Conservation (phyloP, 2,797 vertebrate species). For the Intellagama lesueurii region DNA sequence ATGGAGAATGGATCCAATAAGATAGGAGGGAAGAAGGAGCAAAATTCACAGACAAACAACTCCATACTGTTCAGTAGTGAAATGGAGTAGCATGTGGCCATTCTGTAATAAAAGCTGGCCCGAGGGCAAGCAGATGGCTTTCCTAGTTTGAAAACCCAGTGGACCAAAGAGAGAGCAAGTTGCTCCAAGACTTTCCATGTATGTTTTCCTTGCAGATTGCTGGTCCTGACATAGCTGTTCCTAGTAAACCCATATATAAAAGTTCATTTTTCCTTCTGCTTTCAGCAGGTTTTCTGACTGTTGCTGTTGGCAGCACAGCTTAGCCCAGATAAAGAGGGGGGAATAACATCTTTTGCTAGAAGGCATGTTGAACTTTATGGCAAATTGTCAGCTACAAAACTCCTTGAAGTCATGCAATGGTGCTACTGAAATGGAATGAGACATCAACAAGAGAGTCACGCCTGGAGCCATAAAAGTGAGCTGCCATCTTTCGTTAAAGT, state of each 20-base stretch:
- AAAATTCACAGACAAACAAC: not conserved
- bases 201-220: not conserved
- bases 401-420: not conserved
- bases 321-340: not conserved
- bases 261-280: not conserved
- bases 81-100: not conserved
- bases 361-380: not conserved
- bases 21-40: not conserved
- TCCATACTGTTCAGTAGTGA: not conserved
- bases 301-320: not conserved
- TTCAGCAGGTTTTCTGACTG: not conserved
- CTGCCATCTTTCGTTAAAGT: conserved; percentile 1
- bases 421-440: not conserved
- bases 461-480: not conserved
- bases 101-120: not conserved
- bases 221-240: not conserved
- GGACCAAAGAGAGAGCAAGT: not conserved
- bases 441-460: not conserved
- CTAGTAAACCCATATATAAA: not conserved
- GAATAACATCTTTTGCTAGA: not conserved
- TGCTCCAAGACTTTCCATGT: too few relatives aligned
- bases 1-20: not conserved
- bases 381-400: not conserved
- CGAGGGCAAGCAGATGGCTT: not conserved
- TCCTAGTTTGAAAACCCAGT: not conserved